These are phyloP conservation scores for Rhinopithecus roxellana DNA, from an alignment of 2,113 vertebrate genomes.

Conservation along the genomic window DNA sequence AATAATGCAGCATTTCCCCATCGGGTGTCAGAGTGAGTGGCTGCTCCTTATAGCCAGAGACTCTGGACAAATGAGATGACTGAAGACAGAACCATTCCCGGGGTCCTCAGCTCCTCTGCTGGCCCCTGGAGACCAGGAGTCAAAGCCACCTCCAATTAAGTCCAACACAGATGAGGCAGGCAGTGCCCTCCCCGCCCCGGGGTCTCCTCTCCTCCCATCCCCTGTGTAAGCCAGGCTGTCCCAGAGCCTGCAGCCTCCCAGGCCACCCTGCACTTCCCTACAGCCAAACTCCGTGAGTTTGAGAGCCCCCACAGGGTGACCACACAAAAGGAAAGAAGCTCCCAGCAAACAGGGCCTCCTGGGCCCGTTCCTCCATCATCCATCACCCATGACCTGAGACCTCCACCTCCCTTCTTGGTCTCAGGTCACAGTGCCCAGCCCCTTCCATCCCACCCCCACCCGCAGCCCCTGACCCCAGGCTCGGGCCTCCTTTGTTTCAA, in stretches of 20 bases:
- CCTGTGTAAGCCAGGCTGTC: background rate
- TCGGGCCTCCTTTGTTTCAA: background rate
- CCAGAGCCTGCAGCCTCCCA: background rate
- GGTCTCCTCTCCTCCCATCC: background rate
- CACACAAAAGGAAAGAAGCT: no score
- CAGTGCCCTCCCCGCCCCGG: no score
- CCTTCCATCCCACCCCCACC: no score
- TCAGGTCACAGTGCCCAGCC: background rate
- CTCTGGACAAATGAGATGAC: conserved; percentile 75
- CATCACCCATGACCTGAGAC: background rate
- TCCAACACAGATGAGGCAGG: conserved; percentile 18
- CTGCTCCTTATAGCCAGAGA: conserved; percentile 64
- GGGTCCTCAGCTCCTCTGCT: background rate
- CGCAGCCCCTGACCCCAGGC: background rate
- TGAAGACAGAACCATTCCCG: conserved; percentile 50
- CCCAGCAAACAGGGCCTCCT: no score
- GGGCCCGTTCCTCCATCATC: background rate
- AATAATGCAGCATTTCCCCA: conserved; percentile 81
- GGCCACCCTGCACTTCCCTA: background rate
- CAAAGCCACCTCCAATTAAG: conserved; percentile 71
- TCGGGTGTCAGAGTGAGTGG: conserved; percentile 74
- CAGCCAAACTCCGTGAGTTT: no score
- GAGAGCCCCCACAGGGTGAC: background rate
- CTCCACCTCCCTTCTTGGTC: no score
- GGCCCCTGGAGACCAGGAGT: conserved; percentile 70